Percentiles rank a stretch among this genome's conserved stretches.
Evolutionary conservation across 2,797 vertebrate species (phyloP).

Genomic region (Eupleurogrammus muticus): DNA sequence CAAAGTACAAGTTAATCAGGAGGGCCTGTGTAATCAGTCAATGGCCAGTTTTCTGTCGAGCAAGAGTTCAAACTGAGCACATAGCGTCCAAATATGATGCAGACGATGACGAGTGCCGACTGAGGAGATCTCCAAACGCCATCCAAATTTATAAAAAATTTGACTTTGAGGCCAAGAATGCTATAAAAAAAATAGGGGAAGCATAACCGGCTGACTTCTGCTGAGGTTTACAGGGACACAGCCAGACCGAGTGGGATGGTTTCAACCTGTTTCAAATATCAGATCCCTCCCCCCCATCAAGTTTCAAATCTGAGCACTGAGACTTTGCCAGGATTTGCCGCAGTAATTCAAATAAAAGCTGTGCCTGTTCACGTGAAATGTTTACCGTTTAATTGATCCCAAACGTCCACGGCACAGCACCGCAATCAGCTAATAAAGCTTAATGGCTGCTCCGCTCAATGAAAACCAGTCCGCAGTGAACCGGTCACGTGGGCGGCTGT

Average conservation of each 20-base stretch:
- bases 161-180: slow-evolving; percentile 13
- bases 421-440: slow-evolving; percentile 41
- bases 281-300: background rate
- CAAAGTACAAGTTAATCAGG: background rate
- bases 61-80: slow-evolving; percentile 26
- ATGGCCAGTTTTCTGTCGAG: slow-evolving; percentile 15
- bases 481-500: background rate
- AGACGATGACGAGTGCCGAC: slow-evolving; percentile 31
- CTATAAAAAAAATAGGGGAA: slow-evolving; percentile 40
- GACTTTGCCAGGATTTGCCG: slow-evolving; percentile 1
- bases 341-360: slow-evolving; percentile 11
- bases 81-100: slow-evolving; percentile 18
- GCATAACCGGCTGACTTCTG: background rate
- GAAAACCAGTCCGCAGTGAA: slow-evolving; percentile 1
- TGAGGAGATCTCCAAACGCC: slow-evolving; percentile 21
- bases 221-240: slow-evolving; percentile 12
- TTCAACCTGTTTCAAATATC: background rate
- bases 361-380: slow-evolving; percentile 17
- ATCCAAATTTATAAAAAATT: slow-evolving; percentile 42
- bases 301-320: background rate
- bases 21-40: slow-evolving; percentile 17
- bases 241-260: background rate
- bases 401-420: slow-evolving; percentile 6
- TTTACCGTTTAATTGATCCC: slow-evolving; percentile 32
- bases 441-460: slow-evolving; percentile 36